Conservation (phyloP, 2,113 vertebrate species). For the Fulmarus glacialis region DNA sequence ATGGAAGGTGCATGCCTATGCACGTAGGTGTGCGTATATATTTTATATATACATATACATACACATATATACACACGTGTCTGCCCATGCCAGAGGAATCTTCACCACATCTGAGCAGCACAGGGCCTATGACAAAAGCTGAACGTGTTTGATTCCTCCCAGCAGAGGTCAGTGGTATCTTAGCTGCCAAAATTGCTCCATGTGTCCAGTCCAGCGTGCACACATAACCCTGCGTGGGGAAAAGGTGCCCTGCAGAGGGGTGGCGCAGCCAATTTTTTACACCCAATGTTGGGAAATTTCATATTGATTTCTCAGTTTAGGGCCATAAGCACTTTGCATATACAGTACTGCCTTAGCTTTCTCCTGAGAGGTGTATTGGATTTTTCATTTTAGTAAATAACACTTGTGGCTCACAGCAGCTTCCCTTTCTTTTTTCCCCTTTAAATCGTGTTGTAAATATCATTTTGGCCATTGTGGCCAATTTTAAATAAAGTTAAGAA, state of each 20-base stretch:
- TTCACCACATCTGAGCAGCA: neutral
- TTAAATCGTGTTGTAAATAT: neutral
- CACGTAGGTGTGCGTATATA: neutral
- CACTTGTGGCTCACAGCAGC: neutral
- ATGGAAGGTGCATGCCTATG: neutral
- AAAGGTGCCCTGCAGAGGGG: rapidly evolving
- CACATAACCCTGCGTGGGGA: rapidly evolving
- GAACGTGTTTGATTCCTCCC: neutral
- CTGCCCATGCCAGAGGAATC: neutral
- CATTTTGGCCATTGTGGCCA: neutral
- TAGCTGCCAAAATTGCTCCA: neutral
- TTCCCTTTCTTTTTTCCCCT: neutral
- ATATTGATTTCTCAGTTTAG: neutral
- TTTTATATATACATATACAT: rapidly evolving
- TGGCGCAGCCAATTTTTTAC: neutral
- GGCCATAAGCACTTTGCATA: neutral
- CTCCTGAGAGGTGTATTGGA: neutral
- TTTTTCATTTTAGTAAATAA: neutral
- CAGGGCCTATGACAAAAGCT: neutral
- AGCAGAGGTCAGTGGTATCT: conserved; percentile 41
- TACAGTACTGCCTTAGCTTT: neutral
- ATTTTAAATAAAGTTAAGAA: neutral
- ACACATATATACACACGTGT: rapidly evolving
- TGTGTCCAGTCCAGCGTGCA: rapidly evolving
- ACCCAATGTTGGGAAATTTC: neutral